phyloP scores from a whole-genome alignment of 64 coral and sea anemone species.

The Porites lutea region DNA sequence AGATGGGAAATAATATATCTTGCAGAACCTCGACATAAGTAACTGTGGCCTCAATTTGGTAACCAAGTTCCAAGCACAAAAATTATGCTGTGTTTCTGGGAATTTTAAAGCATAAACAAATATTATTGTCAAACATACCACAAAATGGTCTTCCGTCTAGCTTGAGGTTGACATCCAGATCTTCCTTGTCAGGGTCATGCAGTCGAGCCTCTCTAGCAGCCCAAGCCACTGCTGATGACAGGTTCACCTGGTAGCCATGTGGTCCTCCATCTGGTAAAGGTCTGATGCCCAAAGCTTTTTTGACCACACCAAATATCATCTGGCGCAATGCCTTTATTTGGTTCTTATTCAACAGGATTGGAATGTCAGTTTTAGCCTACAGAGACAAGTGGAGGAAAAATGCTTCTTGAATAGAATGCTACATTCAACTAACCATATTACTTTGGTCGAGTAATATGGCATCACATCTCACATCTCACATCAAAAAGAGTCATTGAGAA shows the following conservation, averaged over 20 bases:
- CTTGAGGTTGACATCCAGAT: slow-evolving; percentile 22
- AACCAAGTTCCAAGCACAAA: no score
- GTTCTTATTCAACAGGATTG: slow-evolving; percentile 69
- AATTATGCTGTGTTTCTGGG: no score
- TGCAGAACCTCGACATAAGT: no score
- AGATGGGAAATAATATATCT: no score
- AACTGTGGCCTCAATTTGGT: no score
- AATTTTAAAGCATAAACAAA: no score
- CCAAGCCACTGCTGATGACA: slow-evolving; percentile 30
- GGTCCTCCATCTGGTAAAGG: slow-evolving; percentile 31
- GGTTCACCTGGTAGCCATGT: slow-evolving; percentile 31
- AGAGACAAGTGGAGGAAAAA: not conserved
- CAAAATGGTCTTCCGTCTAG: slow-evolving; percentile 59
- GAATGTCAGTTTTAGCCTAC: slow-evolving; percentile 50
- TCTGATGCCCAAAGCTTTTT: slow-evolving; percentile 46
- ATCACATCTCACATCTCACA: no score
- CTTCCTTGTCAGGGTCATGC: slow-evolving; percentile 23
- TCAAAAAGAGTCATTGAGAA: no score
- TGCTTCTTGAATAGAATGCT: no score
- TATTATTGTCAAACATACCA: not conserved
- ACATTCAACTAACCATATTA: no score
- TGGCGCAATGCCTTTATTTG: slow-evolving; percentile 70
- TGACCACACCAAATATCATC: slow-evolving; percentile 64
- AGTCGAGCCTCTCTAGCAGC: slow-evolving; percentile 36
- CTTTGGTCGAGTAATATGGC: no score